Percentiles rank a stretch among this genome's conserved stretches.
phyloP scores from a whole-genome alignment of 2,113 vertebrate species.

The Callospermophilus lateralis region DNA sequence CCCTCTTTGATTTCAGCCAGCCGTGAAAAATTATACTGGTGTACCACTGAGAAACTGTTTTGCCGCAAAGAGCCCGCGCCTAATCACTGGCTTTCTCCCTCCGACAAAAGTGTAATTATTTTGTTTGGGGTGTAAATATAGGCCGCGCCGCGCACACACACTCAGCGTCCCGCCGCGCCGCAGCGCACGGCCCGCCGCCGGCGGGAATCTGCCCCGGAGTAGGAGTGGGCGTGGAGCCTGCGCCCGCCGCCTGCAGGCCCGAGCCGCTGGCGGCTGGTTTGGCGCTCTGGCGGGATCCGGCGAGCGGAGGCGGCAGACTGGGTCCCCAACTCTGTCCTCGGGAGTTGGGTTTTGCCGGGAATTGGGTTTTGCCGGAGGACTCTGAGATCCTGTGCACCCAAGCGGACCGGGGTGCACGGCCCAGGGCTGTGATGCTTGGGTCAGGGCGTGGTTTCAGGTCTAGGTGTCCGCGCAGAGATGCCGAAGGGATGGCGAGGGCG shows the following conservation, averaged over 20 bases:
- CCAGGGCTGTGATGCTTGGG: neutral
- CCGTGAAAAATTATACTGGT: conserved; percentile 94
- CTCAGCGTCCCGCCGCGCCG: conserved; percentile 86
- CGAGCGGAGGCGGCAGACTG: neutral
- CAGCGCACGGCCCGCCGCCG: conserved; percentile 69
- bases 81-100: conserved; percentile 90
- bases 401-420: neutral
- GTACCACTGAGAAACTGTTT: conserved; percentile 91
- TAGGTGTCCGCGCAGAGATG: neutral
- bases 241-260: neutral
- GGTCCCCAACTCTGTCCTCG: neutral
- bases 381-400: neutral
- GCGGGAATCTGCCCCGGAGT: conserved; percentile 78
- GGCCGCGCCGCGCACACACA: conserved; percentile 85
- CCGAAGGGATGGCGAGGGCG: neutral
- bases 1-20: conserved; percentile 92
- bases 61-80: conserved; percentile 89
- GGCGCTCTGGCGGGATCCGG: neutral
- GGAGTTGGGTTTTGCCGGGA: neutral
- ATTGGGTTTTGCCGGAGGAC: neutral
- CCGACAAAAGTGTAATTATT: conserved; percentile 92
- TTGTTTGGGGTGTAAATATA: conserved; percentile 92
- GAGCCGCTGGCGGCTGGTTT: neutral
- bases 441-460: conserved; percentile 60
- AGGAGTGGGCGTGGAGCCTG: conserved; percentile 79